These are phyloP conservation scores for Bombus balteatus DNA, from an alignment of 1,140 invertebrate genomes.

Conservation along the genomic window DNA sequence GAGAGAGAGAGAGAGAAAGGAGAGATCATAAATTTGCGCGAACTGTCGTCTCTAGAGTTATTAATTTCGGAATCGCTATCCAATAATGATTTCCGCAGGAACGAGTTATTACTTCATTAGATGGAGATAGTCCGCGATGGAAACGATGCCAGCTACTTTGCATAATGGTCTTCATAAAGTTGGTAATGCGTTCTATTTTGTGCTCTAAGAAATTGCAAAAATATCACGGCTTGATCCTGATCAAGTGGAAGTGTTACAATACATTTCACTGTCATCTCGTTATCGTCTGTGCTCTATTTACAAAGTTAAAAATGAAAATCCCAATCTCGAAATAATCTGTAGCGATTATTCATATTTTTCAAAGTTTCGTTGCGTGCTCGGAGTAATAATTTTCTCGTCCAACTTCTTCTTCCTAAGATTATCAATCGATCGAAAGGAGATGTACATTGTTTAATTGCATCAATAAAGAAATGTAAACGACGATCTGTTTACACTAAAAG, in stretches of 20 bases:
- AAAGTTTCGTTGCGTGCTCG: too few species aligned
- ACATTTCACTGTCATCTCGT: neutral
- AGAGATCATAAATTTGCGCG: neutral
- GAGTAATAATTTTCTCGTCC: too few species aligned
- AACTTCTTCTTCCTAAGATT: too few species aligned
- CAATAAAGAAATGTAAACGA: too few species aligned
- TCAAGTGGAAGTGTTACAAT: neutral
- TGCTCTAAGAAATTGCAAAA: conserved; percentile 58
- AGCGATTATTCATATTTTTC: too few species aligned
- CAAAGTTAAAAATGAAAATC: too few species aligned
- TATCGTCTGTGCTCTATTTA: too few species aligned
- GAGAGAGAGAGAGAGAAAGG: neutral
- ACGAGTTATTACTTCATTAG: conserved; percentile 66
- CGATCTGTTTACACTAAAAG: too few species aligned
- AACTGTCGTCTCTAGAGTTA: neutral
- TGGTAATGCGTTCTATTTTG: conserved; percentile 52
- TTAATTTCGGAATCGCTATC: conserved; percentile 11
- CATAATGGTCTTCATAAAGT: conserved; percentile 64
- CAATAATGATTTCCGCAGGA: conserved; percentile 66
- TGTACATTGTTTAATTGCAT: too few species aligned
- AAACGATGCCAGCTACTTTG: conserved; percentile 52
- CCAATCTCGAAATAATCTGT: too few species aligned
- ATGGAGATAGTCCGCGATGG: conserved; percentile 22
- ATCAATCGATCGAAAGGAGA: too few species aligned
- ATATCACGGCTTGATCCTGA: conserved; percentile 32